Conservation (phyloP, 2,113 vertebrate genomes). For the Neogobius melanostomus region DNA sequence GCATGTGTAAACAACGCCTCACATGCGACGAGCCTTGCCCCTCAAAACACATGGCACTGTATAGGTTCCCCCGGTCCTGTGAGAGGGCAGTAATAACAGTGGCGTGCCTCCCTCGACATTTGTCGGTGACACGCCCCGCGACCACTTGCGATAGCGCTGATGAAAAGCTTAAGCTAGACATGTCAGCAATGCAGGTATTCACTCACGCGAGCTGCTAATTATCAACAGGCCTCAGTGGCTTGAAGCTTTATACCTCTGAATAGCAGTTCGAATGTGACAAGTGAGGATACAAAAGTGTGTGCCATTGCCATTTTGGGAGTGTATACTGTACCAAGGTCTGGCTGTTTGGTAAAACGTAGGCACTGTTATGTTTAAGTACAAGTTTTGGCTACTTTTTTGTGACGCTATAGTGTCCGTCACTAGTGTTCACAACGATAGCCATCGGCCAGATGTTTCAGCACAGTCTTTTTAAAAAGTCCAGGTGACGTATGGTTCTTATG, state of each 20-base stretch:
- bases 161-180: constrained; percentile 56
- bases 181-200: constrained; percentile 43
- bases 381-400: background rate
- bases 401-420: too few species aligned
- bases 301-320: background rate
- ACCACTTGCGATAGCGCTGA: constrained; percentile 50
- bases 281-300: background rate
- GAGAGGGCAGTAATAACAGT: constrained; percentile 53
- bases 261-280: too few species aligned
- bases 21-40: constrained; percentile 30
- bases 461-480: too few species aligned
- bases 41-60: constrained; percentile 26
- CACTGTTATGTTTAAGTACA: background rate
- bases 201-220: constrained; percentile 24
- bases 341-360: background rate
- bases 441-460: too few species aligned
- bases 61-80: constrained; percentile 7
- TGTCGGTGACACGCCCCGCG: constrained; percentile 49
- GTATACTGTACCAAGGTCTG: background rate
- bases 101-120: constrained; percentile 46
- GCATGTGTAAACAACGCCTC: constrained; percentile 39
- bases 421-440: too few species aligned
- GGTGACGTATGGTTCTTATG: too few species aligned
- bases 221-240: constrained; percentile 4
- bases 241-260: background rate